These are phyloP conservation scores for Lepidotrigona ventralis DNA, from an alignment of 1,140 invertebrate genomes.

Conservation along the genomic window DNA sequence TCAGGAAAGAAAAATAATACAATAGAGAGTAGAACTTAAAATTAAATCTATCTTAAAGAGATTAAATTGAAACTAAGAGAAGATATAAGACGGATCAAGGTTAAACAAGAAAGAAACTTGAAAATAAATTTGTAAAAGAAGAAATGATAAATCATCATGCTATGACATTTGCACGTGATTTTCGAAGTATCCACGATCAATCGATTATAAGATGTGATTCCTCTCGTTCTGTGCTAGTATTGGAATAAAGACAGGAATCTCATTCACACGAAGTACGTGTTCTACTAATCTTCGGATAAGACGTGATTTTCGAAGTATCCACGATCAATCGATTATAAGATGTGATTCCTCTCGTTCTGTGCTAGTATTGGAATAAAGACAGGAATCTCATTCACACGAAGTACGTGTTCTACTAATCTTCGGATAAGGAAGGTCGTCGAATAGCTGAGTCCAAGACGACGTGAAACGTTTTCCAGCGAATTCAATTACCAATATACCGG, in stretches of 20 bases:
- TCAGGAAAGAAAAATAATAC: not conserved
- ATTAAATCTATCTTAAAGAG: no score
- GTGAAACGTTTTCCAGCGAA: not conserved
- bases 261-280: not conserved
- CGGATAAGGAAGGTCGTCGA: not conserved
- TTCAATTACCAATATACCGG: conserved; percentile 5
- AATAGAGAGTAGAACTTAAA: no score
- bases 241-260: not conserved
- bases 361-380: not conserved
- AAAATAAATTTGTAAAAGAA: no score
- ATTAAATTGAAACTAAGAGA: no score
- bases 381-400: not conserved
- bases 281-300: not conserved
- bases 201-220: no score
- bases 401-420: not conserved
- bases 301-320: no score
- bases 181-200: no score
- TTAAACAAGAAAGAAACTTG: no score
- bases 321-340: no score
- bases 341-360: not conserved
- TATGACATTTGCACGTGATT: no score
- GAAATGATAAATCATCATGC: no score
- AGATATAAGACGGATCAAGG: no score
- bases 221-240: not conserved
- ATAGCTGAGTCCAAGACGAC: not conserved